A percentile compares a stretch with the other conserved stretches of the same genome.
Conservation (phyloP, 2,113 vertebrate species). For the Syrrhaptes paradoxus region DNA sequence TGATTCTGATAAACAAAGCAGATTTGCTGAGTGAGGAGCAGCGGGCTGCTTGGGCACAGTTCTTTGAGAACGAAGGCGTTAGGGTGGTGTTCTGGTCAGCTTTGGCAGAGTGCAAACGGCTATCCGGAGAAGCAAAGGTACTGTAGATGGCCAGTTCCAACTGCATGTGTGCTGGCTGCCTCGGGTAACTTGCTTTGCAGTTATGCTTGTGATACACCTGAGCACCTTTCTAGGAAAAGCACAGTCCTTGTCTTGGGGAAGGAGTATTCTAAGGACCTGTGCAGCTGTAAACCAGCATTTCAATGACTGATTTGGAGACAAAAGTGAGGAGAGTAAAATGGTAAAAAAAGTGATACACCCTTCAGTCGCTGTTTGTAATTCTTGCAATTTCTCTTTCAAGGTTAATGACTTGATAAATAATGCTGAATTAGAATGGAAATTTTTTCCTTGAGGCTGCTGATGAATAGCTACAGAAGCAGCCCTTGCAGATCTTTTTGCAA, state of each 20-base stretch:
- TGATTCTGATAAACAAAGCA: slow-evolving; percentile 94
- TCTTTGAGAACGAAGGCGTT: slow-evolving; percentile 87
- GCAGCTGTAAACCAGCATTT: neutral
- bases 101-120: slow-evolving; percentile 80
- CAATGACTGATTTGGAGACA: neutral
- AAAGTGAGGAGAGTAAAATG: neutral
- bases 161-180: neutral
- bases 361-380: neutral
- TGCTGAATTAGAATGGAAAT: neutral
- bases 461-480: neutral
- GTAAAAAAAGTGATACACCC: neutral
- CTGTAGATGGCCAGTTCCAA: neutral
- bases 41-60: slow-evolving; percentile 83
- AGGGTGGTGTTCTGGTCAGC: slow-evolving; percentile 97
- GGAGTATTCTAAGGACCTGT: neutral
- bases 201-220: neutral
- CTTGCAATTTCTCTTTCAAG: neutral
- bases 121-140: slow-evolving; percentile 83
- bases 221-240: neutral
- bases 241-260: neutral
- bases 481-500: neutral
- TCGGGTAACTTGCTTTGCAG: neutral
- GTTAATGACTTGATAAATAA: neutral
- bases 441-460: neutral
- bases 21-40: slow-evolving; percentile 90